phyloP scores from a whole-genome alignment of 2,888 invertebrate genomes.

The Tenthredo livida region DNA sequence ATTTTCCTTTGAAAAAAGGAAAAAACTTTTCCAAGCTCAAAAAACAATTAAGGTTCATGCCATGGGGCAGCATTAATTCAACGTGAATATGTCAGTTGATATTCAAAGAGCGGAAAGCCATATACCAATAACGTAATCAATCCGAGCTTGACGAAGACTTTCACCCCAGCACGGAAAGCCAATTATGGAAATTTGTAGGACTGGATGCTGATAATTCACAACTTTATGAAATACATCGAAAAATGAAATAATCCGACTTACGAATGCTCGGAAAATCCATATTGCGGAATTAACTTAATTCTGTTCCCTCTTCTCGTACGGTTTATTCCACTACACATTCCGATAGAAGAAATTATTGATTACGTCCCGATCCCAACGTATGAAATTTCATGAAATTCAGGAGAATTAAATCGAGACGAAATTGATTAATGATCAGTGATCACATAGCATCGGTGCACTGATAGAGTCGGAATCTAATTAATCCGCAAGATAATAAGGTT shows the following conservation, averaged over 20 bases:
- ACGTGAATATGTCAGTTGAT: not conserved
- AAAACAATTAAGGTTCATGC: not conserved
- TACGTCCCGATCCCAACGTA: no score
- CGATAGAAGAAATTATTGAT: not conserved
- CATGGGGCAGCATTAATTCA: not conserved
- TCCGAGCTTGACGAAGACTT: conserved; percentile 2
- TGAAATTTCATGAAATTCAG: not conserved
- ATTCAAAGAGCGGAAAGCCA: not conserved
- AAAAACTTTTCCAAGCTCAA: not conserved
- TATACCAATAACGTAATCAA: not conserved
- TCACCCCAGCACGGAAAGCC: not conserved
- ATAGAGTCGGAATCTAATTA: not conserved
- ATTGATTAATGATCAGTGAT: not conserved
- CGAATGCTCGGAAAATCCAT: not conserved
- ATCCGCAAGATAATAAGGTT: not conserved
- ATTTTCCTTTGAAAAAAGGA: not conserved
- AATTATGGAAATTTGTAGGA: not conserved
- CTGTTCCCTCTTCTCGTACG: not conserved
- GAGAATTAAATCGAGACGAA: not conserved
- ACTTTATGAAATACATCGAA: not conserved
- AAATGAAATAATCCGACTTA: not conserved
- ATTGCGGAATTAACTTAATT: not conserved
- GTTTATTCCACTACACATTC: not conserved
- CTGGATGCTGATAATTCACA: not conserved
- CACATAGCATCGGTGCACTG: not conserved